phyloP scores from a whole-genome alignment of 2,113 vertebrate species.

The Silurus glanis region DNA sequence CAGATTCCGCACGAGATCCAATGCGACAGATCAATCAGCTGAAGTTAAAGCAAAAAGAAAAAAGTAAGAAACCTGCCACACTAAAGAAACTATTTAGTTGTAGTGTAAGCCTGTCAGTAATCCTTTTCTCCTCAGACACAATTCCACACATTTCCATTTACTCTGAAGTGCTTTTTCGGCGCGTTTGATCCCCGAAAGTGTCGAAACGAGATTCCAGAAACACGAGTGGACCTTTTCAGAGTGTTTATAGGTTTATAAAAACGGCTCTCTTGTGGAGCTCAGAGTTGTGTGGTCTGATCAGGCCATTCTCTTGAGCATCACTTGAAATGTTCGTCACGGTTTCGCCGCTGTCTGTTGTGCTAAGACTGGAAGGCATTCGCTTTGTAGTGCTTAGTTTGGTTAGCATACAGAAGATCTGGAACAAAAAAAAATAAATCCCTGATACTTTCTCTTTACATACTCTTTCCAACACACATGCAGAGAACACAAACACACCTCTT shows the following conservation, averaged over 20 bases:
- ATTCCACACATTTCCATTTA: conserved; percentile 78
- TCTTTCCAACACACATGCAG: conserved; percentile 15
- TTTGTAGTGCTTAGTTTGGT: conserved; percentile 79
- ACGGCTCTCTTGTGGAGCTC: conserved; percentile 69
- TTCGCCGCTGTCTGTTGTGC: conserved; percentile 55
- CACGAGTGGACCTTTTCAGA: conserved; percentile 76
- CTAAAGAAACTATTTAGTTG: conserved; percentile 71
- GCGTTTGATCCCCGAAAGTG: conserved; percentile 80
- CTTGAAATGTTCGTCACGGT: conserved; percentile 79
- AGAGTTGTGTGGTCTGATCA: conserved; percentile 80
- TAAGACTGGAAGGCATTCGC: conserved; percentile 67
- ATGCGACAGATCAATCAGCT: conserved; percentile 70
- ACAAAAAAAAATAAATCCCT: conserved; percentile 73
- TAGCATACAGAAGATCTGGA: conserved; percentile 75
- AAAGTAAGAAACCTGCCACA: neutral
- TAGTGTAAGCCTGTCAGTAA: conserved; percentile 74
- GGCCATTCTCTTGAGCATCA: conserved; percentile 80
- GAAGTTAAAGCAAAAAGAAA: conserved; percentile 44
- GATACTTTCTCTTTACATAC: conserved; percentile 9
- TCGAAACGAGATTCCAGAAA: conserved; percentile 72
- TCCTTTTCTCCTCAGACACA: conserved; percentile 73
- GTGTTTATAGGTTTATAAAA: conserved; percentile 89
- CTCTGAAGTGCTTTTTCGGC: conserved; percentile 76
- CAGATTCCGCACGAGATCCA: conserved; percentile 11
- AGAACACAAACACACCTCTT: conserved; percentile 35